Conservation (phyloP, 1,140 invertebrate species). For the Aphaenogaster rudis region DNA sequence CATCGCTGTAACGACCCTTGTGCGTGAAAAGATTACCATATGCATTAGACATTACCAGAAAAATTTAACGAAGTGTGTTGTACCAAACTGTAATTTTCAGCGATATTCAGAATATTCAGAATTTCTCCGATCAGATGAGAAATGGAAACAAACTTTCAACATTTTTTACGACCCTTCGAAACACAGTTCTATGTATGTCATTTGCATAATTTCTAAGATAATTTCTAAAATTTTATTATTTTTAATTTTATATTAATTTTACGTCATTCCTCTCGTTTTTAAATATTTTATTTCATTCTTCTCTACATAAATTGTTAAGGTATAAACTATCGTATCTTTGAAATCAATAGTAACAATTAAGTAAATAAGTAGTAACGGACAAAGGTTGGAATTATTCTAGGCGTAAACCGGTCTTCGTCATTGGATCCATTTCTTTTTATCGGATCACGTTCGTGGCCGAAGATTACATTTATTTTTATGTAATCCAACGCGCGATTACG, state of each 20-base stretch:
- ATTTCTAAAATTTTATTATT: neutral
- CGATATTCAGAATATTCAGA: neutral
- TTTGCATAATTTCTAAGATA: neutral
- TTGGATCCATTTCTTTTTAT: slow-evolving; percentile 11
- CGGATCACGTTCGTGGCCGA: slow-evolving; percentile 7
- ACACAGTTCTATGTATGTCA: neutral
- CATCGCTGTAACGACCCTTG: neutral
- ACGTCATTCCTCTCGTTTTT: neutral
- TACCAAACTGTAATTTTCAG: neutral
- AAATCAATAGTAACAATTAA: neutral
- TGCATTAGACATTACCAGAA: neutral
- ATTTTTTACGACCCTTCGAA: neutral
- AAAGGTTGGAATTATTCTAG: neutral
- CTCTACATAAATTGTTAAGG: neutral
- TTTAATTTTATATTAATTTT: neutral
- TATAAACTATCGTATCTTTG: neutral
- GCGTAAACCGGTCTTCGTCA: neutral
- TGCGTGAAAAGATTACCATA: slow-evolving; percentile 6
- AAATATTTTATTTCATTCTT: neutral
- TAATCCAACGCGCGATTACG: slow-evolving; percentile 35
- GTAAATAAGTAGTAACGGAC: neutral
- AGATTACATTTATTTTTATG: slow-evolving; percentile 45
- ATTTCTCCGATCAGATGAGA: neutral
- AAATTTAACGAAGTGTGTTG: neutral
- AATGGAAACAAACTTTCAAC: neutral